phyloP scores from a whole-genome alignment of 2,113 vertebrate species.

The Colinus virginianus region DNA sequence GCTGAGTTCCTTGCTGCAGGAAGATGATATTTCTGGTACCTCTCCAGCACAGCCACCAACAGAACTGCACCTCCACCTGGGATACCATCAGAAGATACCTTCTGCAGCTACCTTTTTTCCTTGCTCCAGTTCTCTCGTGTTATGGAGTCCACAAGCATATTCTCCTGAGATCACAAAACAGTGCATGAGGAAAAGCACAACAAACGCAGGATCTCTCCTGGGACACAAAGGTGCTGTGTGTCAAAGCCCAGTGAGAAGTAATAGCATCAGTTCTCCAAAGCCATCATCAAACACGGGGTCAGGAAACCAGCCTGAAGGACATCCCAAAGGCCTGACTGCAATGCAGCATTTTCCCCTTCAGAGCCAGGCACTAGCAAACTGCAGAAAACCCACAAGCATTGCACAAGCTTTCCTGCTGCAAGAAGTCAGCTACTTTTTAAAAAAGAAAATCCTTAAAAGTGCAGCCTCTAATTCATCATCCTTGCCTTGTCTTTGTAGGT shows the following conservation, averaged over 20 bases:
- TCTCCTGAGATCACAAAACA: not conserved
- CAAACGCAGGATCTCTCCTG: not conserved
- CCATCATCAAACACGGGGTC: accelerated
- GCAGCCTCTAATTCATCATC: not conserved
- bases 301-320: slow-evolving; percentile 23
- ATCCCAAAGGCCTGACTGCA: slow-evolving; percentile 39
- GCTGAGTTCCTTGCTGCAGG: not conserved
- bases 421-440: slow-evolving; percentile 19
- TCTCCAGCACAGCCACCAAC: not conserved
- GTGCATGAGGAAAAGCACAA: not conserved
- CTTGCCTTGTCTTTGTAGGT: slow-evolving; percentile 31
- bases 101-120: not conserved
- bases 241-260: not conserved
- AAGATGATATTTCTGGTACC: not conserved
- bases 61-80: not conserved
- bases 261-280: not conserved
- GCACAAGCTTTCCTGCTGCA: not conserved
- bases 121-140: not conserved
- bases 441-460: not conserved
- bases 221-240: not conserved
- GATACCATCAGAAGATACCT: not conserved
- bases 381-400: slow-evolving; percentile 28
- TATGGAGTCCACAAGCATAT: not conserved
- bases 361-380: slow-evolving; percentile 30
- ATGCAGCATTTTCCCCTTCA: slow-evolving; percentile 31